Base-by-base conservation (phyloP, 2,888 invertebrate genomes). In the Dorcus hopei region DNA sequence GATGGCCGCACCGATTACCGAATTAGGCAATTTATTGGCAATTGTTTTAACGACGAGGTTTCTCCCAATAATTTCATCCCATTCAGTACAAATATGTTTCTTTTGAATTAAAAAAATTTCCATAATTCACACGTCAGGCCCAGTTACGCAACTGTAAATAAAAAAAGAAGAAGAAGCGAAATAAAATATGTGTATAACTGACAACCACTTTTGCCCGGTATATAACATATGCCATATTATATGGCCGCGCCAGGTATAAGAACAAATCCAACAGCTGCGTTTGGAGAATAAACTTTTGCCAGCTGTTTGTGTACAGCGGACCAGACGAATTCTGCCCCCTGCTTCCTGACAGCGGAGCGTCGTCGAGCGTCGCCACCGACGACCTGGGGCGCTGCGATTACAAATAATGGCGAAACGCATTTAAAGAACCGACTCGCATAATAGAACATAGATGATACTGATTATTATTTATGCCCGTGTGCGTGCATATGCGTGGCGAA, bases 241-340 rank as follows among this genome's bases (percentile, higher is more conserved):
- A 68, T 70, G 71, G 65, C 66, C 63, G 60, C 66, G 66, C 69
- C 70, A 70, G 70, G 70, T 70, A 70, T 69, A 68, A 65, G 68
- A 62, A 62, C 66, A 65, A 64, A 69, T 68, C 72, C 71, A 77
- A 77, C 78, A 78, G 79, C 79, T 78, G 78, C 78, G 72, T 72
- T 73, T 76, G 74, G 74, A 77, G 79, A 79, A 79, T 78, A 78
- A 77, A 78, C 76, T 77, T 75, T 74, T 74, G 77, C 79, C 78
- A 78, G 78, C 78, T 78, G 78, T 78, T 79, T 74, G 71, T 66
- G 58, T 70, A 67, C 65, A 66, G 66, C 59, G 57, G 65, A 64
- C 66, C 66, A 66, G 59, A 54, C 59, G 60, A 68, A 61, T 54
- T 57, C 49, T 53, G 50, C 52, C 57, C 58, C 59, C 1, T 58